phyloP scores from a whole-genome alignment of 1,140 invertebrate genomes.

The Lordiphosa clarofinis region DNA sequence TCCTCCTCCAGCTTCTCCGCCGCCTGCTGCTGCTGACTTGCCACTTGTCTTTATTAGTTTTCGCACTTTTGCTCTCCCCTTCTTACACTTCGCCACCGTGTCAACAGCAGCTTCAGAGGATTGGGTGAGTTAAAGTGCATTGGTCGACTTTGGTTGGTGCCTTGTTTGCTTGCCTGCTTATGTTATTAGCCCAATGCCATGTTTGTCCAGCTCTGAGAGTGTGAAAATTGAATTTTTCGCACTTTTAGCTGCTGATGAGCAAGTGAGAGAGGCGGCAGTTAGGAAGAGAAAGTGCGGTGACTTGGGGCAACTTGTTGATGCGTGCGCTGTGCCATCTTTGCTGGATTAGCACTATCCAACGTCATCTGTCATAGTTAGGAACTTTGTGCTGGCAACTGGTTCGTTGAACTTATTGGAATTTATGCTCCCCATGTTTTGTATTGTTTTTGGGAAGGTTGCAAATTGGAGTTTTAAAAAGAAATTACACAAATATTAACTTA shows the following conservation, averaged over 20 bases:
- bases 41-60: conserved; percentile 77
- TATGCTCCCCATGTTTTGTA: too few relatives aligned
- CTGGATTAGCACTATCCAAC: conserved; percentile 26
- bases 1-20: background rate
- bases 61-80: conserved; percentile 35
- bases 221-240: conserved; percentile 51
- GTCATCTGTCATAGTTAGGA: conserved; percentile 27
- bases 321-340: conserved; percentile 31
- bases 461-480: too few relatives aligned
- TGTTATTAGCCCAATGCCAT: conserved; percentile 72
- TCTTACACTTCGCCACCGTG: conserved; percentile 5
- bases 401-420: conserved; percentile 14
- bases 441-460: too few relatives aligned
- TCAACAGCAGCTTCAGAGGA: conserved; percentile 43
- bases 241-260: conserved; percentile 9
- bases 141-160: conserved; percentile 33
- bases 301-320: conserved; percentile 43
- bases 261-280: conserved; percentile 3
- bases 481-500: too few relatives aligned
- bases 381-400: background rate
- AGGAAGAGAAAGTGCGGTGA: conserved; percentile 5
- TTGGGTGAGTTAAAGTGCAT: conserved; percentile 37
- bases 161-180: conserved; percentile 67
- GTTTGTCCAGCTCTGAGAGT: conserved; percentile 43
- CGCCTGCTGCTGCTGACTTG: conserved; percentile 54